Evolutionary conservation across 2,888 invertebrate species (phyloP), one percentile per base, ranked within the genome.

Genomic region (Hydrotaea diabolus): DNA sequence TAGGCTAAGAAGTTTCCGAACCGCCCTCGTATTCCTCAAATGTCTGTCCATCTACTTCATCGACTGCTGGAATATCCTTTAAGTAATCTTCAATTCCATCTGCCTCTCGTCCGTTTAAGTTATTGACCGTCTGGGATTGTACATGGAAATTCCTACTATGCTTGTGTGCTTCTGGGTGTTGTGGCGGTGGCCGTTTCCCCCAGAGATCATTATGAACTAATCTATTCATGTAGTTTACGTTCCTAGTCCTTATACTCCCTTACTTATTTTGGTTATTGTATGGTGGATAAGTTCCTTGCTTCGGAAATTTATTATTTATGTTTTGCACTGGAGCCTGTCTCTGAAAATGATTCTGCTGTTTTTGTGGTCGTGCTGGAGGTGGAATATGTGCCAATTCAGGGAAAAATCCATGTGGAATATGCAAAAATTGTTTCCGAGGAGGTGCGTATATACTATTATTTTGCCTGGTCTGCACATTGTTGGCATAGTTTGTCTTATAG

Each of bases 221-320:
- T 75, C 75, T 82, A 46, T 78, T n/a, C n/a, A n/a, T 74, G 17
- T 78, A 75, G 13, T 83, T 73, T 9, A n/a, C n/a, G n/a, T n/a
- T n/a, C n/a, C n/a, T n/a, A n/a, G n/a, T n/a, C n/a, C n/a, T n/a
- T n/a, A n/a, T 71, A 19, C 64, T 73, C 15, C 53, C 17, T 19
- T 62, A 17, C 62, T 49, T 62, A 13, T 49, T 31, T 53, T 73
- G 72, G 15, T 66, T 53, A 21, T 39, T 53, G 26, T 57, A 66
- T 13, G 53, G 66, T 13, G 55, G 77, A 39, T 55, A 13, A 11
- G 23, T 55, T 13, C 53, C 43, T 11, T 53, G 76, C 21, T 66
- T 66, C 62, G 36, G 66, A 13, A 31, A 75, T 13, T 36, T 4
- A n/a, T 43, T 43, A 43, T 26, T 53, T 1, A 39, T 11, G 46